Evolutionary conservation across 2,113 vertebrate species (phyloP), one percentile per base, ranked within the genome.

Genomic region (Muntiacus reevesi): DNA sequence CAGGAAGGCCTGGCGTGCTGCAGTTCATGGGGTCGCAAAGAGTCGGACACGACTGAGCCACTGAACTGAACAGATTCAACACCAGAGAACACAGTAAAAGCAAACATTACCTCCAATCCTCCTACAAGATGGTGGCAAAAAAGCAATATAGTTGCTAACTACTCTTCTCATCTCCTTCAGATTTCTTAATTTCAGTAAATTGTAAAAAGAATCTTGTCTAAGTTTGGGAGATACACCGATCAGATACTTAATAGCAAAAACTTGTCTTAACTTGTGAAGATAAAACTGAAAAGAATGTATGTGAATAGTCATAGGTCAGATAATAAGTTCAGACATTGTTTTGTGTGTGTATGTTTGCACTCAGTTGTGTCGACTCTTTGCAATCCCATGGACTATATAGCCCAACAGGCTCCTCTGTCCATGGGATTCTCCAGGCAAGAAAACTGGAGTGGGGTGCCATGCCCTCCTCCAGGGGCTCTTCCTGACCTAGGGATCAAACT

Each of bases 171-270:
- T 12, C 43, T 59, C 16, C 83, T 96, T 93, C 40, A 50, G 21
- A 62, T 87, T 96, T 91, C 59, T 64, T 93, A 95, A 96, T 47
- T 86, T 95, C 81, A 87, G 33, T 83, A 96, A 83, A 19, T n/a
- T 92, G 11, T n/a, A 97, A 95, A 71, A 90, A 87, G 55, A 93
- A 93, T 91, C 19, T 57, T 12, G 12, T 88, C 36, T 81, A 88
- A 71, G 27, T 81, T 93, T 88, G 30, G 17, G 60, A 96, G 91
- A 95, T 93, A 95, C 23, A 96, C 59, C n/a, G 82, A 95, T 92
- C 40, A 89, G 47, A 91, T 59, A 13, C 45, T 81, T 93, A 97
- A 57, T 16, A 94, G 21, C 81, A 94, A 97, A 97, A 79, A 28
- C 17, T 74, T 71, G 19, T 85, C 67, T 74, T 95, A 74, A 87